Evolutionary conservation across 2,797 vertebrate genomes (phyloP).

Genomic region (Lophius americanus): DNA sequence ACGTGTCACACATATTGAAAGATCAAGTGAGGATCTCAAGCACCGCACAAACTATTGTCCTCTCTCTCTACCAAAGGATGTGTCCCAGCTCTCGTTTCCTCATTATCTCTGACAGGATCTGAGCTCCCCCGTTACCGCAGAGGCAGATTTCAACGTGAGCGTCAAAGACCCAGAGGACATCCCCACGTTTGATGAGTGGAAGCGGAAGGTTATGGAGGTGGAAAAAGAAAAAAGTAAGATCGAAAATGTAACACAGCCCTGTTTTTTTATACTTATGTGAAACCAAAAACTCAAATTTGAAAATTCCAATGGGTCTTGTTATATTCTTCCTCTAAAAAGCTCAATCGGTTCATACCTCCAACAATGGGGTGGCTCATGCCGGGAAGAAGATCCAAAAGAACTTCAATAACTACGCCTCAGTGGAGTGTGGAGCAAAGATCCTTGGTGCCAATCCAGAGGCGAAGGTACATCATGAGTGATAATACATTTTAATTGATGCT

Average conservation of each 20-base stretch:
- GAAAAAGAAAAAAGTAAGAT: slow-evolving; percentile 95
- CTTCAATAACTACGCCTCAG: slow-evolving; percentile 96
- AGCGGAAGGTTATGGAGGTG: slow-evolving; percentile 95
- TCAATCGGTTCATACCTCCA: slow-evolving; percentile 88
- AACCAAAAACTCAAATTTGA: neutral
- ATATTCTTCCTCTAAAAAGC: slow-evolving; percentile 58
- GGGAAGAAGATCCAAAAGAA: slow-evolving; percentile 95
- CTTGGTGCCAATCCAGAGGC: slow-evolving; percentile 93
- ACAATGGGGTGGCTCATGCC: slow-evolving; percentile 81
- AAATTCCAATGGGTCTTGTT: neutral
- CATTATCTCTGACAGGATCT: slow-evolving; percentile 63
- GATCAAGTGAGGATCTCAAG: slow-evolving; percentile 54
- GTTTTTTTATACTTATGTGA: neutral
- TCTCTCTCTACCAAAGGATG: slow-evolving; percentile 25
- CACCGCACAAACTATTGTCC: slow-evolving; percentile 15
- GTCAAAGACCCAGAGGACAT: slow-evolving; percentile 89
- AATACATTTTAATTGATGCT: neutral
- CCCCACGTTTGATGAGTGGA: slow-evolving; percentile 98
- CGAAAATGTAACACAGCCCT: neutral
- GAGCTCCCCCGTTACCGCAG: slow-evolving; percentile 45
- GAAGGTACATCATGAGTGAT: slow-evolving; percentile 83
- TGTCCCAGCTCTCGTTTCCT: slow-evolving; percentile 53
- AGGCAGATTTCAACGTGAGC: slow-evolving; percentile 60
- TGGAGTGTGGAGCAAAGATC: slow-evolving; percentile 97
- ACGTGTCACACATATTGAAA: slow-evolving; percentile 57